Evolutionary conservation across 2,113 vertebrate genomes (phyloP).

Genomic region (Eidolon helvum): DNA sequence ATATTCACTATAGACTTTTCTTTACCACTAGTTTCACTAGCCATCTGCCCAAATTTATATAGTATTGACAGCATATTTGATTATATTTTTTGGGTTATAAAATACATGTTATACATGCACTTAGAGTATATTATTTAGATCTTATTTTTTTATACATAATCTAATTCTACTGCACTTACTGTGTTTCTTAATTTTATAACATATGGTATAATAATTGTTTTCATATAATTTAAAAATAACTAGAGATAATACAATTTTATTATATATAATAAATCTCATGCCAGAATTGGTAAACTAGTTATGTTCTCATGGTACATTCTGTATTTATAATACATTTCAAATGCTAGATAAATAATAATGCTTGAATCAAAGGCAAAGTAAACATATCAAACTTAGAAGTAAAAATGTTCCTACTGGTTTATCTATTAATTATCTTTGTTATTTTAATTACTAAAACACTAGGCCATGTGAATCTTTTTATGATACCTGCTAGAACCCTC

Average conservation of each 20-base stretch:
- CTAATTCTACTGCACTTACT: neutral
- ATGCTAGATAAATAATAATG: neutral
- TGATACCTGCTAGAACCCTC: neutral
- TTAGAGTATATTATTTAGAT: neutral
- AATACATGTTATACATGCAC: neutral
- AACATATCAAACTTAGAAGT: neutral
- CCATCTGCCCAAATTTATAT: neutral
- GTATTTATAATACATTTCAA: neutral
- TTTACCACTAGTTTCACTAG: constrained; percentile 26
- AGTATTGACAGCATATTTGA: neutral
- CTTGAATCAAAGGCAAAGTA: constrained; percentile 36
- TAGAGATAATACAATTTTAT: constrained; percentile 14
- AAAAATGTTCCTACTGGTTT: neutral
- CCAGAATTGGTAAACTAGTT: constrained; percentile 7
- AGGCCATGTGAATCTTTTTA: neutral
- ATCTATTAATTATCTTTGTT: neutral
- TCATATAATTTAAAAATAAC: constrained; percentile 1
- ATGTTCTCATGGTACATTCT: neutral
- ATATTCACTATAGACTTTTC: neutral
- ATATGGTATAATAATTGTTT: neutral
- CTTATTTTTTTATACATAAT: neutral
- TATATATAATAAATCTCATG: constrained; percentile 20
- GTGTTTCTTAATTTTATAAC: constrained; percentile 10
- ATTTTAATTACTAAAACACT: constrained; percentile 15
- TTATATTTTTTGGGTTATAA: constrained; percentile 6